These are phyloP conservation scores for Aphaenogaster ashmeadi DNA, from an alignment of 1,140 invertebrate species.

Conservation along the genomic window DNA sequence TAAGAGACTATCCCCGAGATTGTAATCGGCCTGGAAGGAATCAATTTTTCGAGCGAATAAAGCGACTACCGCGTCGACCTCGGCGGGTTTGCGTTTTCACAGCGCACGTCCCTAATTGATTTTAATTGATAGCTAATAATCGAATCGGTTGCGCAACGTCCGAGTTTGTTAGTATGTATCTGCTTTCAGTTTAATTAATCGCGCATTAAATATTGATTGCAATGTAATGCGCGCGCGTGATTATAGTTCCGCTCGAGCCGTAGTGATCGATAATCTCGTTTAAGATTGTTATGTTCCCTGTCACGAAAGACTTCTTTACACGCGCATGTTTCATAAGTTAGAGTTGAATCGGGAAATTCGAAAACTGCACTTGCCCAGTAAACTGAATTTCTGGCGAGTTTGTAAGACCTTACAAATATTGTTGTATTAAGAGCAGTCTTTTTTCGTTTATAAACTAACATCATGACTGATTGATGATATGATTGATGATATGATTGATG, in stretches of 20 bases:
- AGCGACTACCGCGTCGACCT: neutral
- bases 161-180: slow-evolving; percentile 11
- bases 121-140: slow-evolving; percentile 60
- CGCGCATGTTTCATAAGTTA: neutral
- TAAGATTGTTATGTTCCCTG: slow-evolving; percentile 7
- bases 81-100: slow-evolving; percentile 3
- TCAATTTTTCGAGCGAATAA: slow-evolving; percentile 46
- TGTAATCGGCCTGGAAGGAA: slow-evolving; percentile 34
- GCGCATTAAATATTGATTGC: slow-evolving; percentile 46
- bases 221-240: slow-evolving; percentile 2
- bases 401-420: neutral
- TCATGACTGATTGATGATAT: neutral
- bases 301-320: neutral
- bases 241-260: neutral
- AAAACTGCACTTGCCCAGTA: neutral
- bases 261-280: slow-evolving; percentile 9
- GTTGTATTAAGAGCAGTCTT: neutral
- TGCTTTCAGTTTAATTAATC: slow-evolving; percentile 50
- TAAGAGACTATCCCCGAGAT: slow-evolving; percentile 27
- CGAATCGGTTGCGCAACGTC: neutral
- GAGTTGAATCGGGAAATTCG: neutral
- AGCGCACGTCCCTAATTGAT: slow-evolving; percentile 45
- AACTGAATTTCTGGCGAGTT: neutral
- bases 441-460: neutral
- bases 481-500: neutral